These are phyloP conservation scores for Bombycilla garrulus DNA, from an alignment of 2,113 vertebrate genomes.

Conservation along the genomic window DNA sequence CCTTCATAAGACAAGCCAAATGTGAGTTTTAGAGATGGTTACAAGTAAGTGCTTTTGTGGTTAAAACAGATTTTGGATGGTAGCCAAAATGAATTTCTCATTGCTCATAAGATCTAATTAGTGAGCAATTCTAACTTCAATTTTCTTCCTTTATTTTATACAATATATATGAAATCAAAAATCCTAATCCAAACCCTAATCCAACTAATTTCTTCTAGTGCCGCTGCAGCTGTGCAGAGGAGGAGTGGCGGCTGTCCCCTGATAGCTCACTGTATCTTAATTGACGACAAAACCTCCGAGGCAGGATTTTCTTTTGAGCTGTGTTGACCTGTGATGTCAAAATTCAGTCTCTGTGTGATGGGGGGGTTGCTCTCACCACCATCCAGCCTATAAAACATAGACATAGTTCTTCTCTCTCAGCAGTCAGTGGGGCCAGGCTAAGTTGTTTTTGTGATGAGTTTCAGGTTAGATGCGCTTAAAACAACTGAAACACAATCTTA, in stretches of 20 bases:
- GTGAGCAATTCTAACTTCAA: neutral
- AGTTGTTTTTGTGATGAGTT: neutral
- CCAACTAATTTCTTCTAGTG: neutral
- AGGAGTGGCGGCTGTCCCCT: neutral
- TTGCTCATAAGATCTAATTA: neutral
- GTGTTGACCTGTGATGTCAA: neutral
- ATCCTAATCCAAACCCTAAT: neutral
- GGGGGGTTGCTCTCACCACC: neutral
- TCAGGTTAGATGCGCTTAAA: neutral
- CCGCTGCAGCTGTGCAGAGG: neutral
- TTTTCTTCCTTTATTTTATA: neutral
- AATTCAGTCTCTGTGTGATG: neutral
- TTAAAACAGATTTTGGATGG: constrained; percentile 4
- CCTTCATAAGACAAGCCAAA: neutral
- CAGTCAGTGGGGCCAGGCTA: neutral
- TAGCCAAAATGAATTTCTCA: neutral
- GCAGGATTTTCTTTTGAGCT: neutral
- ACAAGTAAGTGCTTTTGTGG: neutral
- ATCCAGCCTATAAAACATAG: rapidly evolving
- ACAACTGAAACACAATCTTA: neutral
- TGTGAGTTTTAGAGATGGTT: neutral
- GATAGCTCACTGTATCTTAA: rapidly evolving
- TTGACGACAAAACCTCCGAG: neutral
- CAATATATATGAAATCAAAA: neutral
- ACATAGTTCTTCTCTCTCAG: neutral